phyloP scores from a whole-genome alignment of 1,140 invertebrate species.

The Cardiocondyla obscurior region DNA sequence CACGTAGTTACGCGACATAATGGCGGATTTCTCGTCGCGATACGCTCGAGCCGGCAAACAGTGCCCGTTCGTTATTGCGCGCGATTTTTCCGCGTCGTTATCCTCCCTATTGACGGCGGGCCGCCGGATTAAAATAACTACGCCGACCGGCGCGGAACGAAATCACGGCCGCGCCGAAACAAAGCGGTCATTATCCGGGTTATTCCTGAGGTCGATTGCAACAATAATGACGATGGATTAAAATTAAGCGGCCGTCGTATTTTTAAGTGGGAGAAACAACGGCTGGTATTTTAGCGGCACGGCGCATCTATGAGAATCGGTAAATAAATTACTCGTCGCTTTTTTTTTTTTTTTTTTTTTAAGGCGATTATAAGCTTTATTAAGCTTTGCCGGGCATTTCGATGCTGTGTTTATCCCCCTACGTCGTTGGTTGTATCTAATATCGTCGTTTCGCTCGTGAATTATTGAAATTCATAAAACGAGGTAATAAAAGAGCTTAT shows the following conservation, averaged over 20 bases:
- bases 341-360: no score
- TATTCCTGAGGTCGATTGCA: slow-evolving; percentile 1
- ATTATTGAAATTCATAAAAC: neutral
- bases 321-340: neutral
- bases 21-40: slow-evolving; percentile 68
- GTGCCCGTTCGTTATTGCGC: slow-evolving; percentile 72
- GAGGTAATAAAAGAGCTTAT: neutral
- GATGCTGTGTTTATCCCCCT: neutral
- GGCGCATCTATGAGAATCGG: neutral
- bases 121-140: slow-evolving; percentile 45
- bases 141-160: neutral
- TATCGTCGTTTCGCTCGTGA: neutral
- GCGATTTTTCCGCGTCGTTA: slow-evolving; percentile 68
- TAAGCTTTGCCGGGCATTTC: neutral
- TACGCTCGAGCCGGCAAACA: slow-evolving; percentile 68
- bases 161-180: slow-evolving; percentile 5
- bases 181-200: slow-evolving; percentile 8
- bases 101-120: slow-evolving; percentile 58
- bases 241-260: neutral
- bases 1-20: slow-evolving; percentile 71
- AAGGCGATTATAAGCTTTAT: slow-evolving; percentile 1
- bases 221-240: neutral
- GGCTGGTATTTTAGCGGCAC: neutral
- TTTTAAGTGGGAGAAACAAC: neutral
- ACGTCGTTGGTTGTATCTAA: neutral